These are phyloP conservation scores for Atherinomorus stipes DNA, from an alignment of 2,113 vertebrate genomes.

Conservation along the genomic window DNA sequence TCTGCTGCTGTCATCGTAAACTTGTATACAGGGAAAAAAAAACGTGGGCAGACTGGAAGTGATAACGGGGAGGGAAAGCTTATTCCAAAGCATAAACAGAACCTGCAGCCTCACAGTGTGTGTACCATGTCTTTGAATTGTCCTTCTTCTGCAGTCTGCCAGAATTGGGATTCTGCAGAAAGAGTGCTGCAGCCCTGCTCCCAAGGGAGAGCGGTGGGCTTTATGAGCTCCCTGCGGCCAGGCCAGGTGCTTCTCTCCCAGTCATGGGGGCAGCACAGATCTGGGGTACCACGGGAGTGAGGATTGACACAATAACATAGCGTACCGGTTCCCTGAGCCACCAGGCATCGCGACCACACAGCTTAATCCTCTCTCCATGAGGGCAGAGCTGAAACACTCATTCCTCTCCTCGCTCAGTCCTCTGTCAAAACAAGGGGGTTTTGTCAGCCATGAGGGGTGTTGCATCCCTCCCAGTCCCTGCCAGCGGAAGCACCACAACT, in stretches of 20 bases:
- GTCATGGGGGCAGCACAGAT: slow-evolving; percentile 40
- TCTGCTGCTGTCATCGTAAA: slow-evolving; percentile 57
- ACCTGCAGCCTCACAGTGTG: slow-evolving; percentile 25
- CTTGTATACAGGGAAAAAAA: slow-evolving; percentile 36
- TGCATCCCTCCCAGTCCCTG: slow-evolving; percentile 76
- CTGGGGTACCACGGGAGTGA: slow-evolving; percentile 51
- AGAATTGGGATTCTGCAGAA: slow-evolving; percentile 27
- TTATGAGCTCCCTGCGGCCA: slow-evolving; percentile 62
- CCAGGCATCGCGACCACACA: slow-evolving; percentile 67
- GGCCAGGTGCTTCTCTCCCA: slow-evolving; percentile 60
- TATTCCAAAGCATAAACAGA: slow-evolving; percentile 30
- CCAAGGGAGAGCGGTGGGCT: slow-evolving; percentile 30
- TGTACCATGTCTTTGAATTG: slow-evolving; percentile 47
- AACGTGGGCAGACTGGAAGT: slow-evolving; percentile 16
- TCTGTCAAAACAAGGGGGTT: slow-evolving; percentile 77
- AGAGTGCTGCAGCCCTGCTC: slow-evolving; percentile 27
- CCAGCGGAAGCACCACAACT: slow-evolving; percentile 81
- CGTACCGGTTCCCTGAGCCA: slow-evolving; percentile 43
- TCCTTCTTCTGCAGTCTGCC: slow-evolving; percentile 45
- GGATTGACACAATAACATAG: slow-evolving; percentile 69
- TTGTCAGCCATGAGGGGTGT: slow-evolving; percentile 74
- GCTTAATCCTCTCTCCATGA: slow-evolving; percentile 63
- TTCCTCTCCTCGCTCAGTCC: slow-evolving; percentile 50
- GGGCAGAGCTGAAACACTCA: slow-evolving; percentile 62
- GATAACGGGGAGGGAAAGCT: slow-evolving; percentile 2